phyloP scores from a whole-genome alignment of 2,113 vertebrate genomes.

The Artemisiospiza belli region DNA sequence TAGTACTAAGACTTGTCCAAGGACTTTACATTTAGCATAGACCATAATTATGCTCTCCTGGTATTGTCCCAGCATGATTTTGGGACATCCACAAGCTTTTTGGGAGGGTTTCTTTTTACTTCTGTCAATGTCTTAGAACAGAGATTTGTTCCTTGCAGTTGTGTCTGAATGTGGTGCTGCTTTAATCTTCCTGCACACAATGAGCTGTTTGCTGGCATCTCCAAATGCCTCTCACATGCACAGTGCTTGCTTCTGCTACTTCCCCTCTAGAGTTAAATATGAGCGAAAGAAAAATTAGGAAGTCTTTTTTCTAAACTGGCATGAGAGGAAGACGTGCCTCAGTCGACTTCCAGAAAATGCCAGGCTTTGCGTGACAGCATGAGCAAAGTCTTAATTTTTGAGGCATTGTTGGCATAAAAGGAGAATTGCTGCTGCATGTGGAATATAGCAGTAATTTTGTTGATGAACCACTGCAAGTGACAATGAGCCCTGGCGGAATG shows the following conservation, averaged over 20 bases:
- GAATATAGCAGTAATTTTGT: neutral
- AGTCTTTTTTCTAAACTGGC: neutral
- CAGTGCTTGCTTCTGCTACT: neutral
- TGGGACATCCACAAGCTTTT: neutral
- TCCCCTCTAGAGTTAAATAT: neutral
- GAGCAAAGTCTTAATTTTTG: slow-evolving; percentile 2
- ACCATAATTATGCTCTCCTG: neutral
- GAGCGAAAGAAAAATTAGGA: neutral
- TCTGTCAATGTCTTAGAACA: neutral
- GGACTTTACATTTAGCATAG: neutral
- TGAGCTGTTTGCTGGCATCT: neutral
- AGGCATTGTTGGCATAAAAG: neutral
- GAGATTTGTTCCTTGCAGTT: neutral
- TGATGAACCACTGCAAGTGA: slow-evolving; percentile 1
- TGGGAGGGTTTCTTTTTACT: neutral
- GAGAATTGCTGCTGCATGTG: neutral
- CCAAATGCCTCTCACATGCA: neutral
- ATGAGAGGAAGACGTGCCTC: neutral
- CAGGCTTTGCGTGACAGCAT: neutral
- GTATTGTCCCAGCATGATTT: neutral
- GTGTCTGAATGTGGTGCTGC: neutral
- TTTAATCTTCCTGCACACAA: neutral
- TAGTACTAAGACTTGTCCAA: neutral
- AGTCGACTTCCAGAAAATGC: neutral
- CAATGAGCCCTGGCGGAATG: neutral